Evolutionary conservation across 2,113 vertebrate genomes (phyloP).

Genomic region (Oxygymnocypris stewartii): DNA sequence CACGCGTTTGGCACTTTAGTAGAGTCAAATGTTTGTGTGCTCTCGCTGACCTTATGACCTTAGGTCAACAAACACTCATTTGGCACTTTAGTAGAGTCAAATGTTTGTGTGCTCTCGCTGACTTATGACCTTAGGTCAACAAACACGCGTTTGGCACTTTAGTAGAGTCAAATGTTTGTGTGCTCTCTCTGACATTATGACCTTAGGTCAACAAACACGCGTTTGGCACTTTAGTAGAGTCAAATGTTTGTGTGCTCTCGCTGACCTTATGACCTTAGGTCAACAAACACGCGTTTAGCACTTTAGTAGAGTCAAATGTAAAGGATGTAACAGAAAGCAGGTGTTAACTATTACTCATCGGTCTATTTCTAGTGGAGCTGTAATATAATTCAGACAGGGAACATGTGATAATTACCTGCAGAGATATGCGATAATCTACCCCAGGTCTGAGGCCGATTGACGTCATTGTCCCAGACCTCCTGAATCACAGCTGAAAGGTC

Average conservation of each 20-base stretch:
- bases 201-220: no score
- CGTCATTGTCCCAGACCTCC: constrained; percentile 78
- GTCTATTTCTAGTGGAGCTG: neutral
- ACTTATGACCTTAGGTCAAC: no score
- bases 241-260: neutral
- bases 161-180: no score
- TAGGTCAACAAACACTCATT: no score
- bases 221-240: no score
- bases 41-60: no score
- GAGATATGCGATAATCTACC: constrained; percentile 78
- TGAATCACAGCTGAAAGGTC: constrained; percentile 76
- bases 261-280: constrained; percentile 10
- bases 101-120: no score
- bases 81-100: no score
- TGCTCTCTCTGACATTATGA: no score
- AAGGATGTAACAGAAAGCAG: neutral
- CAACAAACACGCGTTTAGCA: neutral
- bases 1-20: no score
- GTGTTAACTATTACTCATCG: neutral
- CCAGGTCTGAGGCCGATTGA: constrained; percentile 77
- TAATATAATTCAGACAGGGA: neutral
- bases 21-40: no score
- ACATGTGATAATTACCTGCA: constrained; percentile 68
- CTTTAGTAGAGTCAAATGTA: neutral
- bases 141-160: no score